phyloP scores from a whole-genome alignment of 2,888 invertebrate species.

The Pocota personata region DNA sequence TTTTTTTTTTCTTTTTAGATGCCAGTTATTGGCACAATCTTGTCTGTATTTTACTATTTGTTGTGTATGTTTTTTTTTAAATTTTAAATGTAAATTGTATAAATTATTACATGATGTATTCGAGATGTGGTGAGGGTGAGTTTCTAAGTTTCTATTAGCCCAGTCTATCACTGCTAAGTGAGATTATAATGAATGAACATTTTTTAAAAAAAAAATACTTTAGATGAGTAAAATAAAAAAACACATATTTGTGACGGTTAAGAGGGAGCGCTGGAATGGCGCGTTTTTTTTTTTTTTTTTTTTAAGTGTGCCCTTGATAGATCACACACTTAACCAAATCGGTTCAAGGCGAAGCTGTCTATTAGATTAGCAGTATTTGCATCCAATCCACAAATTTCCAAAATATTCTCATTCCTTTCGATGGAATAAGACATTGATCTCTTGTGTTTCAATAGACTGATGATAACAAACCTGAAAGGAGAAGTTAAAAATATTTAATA shows the following conservation, averaged over 20 bases:
- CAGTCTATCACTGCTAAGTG: constrained; percentile 10
- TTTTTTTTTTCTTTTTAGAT: constrained; percentile 4
- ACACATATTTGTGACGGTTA: constrained; percentile 8
- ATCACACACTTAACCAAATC: constrained; percentile 70
- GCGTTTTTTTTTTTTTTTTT: too few relatives aligned
- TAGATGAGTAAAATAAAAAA: background rate
- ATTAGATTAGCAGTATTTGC: constrained; percentile 83
- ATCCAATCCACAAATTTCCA: constrained; percentile 84
- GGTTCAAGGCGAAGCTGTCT: constrained; percentile 82
- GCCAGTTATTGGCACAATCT: constrained; percentile 16
- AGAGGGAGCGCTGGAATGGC: background rate
- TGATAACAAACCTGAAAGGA: constrained; percentile 78
- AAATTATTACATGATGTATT: constrained; percentile 14
- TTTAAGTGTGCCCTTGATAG: background rate
- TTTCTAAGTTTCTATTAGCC: constrained; percentile 16
- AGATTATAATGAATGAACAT: constrained; percentile 15
- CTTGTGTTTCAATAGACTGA: constrained; percentile 78
- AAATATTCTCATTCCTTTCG: constrained; percentile 78
- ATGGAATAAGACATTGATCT: constrained; percentile 79
- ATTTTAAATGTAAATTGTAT: background rate
- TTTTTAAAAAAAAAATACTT: background rate
- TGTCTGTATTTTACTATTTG: background rate
- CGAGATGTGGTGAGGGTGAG: constrained; percentile 9
- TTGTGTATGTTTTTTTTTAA: background rate
- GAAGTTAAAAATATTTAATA: background rate